Evolutionary conservation across 1,140 invertebrate species (phyloP).

Genomic region (Ruditapes philippinarum): DNA sequence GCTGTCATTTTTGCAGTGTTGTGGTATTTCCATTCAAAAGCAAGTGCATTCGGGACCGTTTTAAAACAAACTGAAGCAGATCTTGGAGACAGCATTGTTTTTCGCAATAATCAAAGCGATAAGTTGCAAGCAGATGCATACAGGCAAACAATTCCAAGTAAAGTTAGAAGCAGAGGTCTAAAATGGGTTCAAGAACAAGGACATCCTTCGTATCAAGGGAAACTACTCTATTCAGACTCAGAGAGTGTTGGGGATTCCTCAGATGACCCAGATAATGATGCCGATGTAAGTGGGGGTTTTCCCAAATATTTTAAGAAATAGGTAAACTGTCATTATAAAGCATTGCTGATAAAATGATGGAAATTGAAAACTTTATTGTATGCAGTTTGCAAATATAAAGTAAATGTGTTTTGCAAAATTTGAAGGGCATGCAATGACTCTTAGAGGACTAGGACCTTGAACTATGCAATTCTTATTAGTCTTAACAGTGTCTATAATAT

Average conservation of each 20-base stretch:
- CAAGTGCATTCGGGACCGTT: neutral
- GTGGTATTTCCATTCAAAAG: slow-evolving; percentile 39
- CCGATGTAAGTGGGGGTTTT: slow-evolving; percentile 17
- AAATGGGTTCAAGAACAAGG: neutral
- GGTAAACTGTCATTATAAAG: too few species aligned
- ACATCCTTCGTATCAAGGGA: neutral
- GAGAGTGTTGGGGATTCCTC: slow-evolving; percentile 7
- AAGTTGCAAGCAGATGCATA: neutral
- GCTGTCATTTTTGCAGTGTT: slow-evolving; percentile 22
- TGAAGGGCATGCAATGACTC: too few species aligned
- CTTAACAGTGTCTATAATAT: too few species aligned
- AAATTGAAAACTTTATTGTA: too few species aligned
- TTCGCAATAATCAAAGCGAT: neutral
- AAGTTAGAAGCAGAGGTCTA: neutral
- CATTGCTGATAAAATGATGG: too few species aligned
- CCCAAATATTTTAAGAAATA: too few species aligned
- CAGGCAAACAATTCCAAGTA: neutral
- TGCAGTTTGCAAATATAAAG: too few species aligned
- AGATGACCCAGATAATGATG: neutral
- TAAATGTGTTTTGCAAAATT: too few species aligned
- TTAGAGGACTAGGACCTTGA: too few species aligned
- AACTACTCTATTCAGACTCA: neutral
- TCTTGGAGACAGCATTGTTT: neutral
- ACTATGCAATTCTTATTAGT: too few species aligned
- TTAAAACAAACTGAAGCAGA: slow-evolving; percentile 21